These are phyloP conservation scores for Alsophila aescularia DNA, from an alignment of 2,888 invertebrate genomes.

Conservation along the genomic window DNA sequence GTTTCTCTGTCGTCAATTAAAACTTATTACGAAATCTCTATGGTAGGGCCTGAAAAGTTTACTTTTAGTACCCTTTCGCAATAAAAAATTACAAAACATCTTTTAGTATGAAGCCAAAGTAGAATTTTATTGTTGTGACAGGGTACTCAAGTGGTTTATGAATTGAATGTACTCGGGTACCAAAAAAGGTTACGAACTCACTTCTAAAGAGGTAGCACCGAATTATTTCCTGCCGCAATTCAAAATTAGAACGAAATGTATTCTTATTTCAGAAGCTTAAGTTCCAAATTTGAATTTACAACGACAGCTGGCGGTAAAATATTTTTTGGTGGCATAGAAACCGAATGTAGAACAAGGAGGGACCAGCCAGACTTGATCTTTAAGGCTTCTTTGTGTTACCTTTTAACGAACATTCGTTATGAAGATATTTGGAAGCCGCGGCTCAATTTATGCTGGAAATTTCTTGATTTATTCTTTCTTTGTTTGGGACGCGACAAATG, in stretches of 20 bases:
- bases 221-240: constrained; percentile 22
- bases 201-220: constrained; percentile 23
- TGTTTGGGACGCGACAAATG: constrained; percentile 76
- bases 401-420: constrained; percentile 45
- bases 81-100: not conserved
- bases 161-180: constrained; percentile 20
- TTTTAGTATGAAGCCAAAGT: not conserved
- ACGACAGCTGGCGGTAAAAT: constrained; percentile 49
- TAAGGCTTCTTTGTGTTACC: constrained; percentile 67
- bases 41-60: constrained; percentile 30
- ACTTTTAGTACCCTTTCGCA: constrained; percentile 17
- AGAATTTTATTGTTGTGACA: constrained; percentile 11
- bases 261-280: constrained; percentile 46
- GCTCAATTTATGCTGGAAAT: constrained; percentile 49
- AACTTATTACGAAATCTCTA: constrained; percentile 57
- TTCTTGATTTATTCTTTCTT: constrained; percentile 80
- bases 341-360: constrained; percentile 60
- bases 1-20: constrained; percentile 60
- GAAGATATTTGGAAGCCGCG: constrained; percentile 48
- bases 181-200: constrained; percentile 31
- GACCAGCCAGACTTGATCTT: constrained; percentile 52
- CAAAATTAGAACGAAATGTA: constrained; percentile 30
- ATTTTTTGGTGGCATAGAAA: constrained; percentile 50
- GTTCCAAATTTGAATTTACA: constrained; percentile 60
- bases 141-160: constrained; percentile 8